phyloP scores from a whole-genome alignment of 2,888 invertebrate genomes.

The Sinelater perroti region DNA sequence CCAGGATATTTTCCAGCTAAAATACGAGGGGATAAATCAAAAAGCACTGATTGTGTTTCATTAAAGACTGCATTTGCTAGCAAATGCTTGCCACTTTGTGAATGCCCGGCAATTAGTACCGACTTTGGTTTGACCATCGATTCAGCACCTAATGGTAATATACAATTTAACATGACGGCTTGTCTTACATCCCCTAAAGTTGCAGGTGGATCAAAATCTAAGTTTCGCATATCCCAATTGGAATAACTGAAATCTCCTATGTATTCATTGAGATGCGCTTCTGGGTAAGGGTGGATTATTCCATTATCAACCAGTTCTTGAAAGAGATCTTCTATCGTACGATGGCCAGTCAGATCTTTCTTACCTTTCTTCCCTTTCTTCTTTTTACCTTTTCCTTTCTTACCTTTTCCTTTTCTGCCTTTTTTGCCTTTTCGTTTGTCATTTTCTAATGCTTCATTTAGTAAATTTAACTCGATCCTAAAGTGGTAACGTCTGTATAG shows the following conservation, averaged over 20 bases:
- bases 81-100: conserved; percentile 74
- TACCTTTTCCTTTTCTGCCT: conserved; percentile 49
- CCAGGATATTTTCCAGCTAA: conserved; percentile 75
- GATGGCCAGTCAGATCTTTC: conserved; percentile 71
- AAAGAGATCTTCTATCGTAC: conserved; percentile 72
- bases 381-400: conserved; percentile 50
- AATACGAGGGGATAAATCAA: conserved; percentile 77
- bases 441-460: conserved; percentile 42
- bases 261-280: conserved; percentile 68
- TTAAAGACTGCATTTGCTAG: conserved; percentile 78
- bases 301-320: conserved; percentile 75
- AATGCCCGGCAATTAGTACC: conserved; percentile 75
- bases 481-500: too few species aligned
- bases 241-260: conserved; percentile 75
- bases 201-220: conserved; percentile 61
- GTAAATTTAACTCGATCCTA: conserved; percentile 43
- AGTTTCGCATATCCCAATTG: conserved; percentile 63
- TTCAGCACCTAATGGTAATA: conserved; percentile 64
- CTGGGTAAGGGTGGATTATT: conserved; percentile 73
- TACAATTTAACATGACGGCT: conserved; percentile 68
- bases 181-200: conserved; percentile 69
- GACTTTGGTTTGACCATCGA: conserved; percentile 64
- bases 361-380: conserved; percentile 55
- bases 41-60: conserved; percentile 77
- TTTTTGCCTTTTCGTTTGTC: conserved; percentile 42